Base-by-base conservation (phyloP, 1,140 invertebrate genomes). In the Campoletis sonorensis region DNA sequence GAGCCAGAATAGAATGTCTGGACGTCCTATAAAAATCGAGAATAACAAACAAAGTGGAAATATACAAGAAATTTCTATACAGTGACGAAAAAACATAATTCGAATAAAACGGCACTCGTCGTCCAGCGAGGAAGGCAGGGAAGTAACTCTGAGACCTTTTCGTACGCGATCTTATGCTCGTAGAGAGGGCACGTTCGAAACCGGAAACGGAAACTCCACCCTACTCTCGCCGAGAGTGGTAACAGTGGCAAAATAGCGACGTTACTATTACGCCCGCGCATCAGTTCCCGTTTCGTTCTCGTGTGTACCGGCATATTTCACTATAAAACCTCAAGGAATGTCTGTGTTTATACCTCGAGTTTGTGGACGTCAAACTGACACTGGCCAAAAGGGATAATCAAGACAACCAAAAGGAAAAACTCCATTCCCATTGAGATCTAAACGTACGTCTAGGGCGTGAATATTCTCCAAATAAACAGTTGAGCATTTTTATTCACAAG, bases 171-270 rank as follows among this genome's bases (percentile, higher is more conserved):
- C 75, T 82, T 80, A 64, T 45, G 54, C 1, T 13, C 83, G 79
- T 83, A 86, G 84, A 77, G 71, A 83, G 85, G 61, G 83, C 89
- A 90, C 89, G 89, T 90, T 84, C 86, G 80, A 81, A 85, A 80
- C 89, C 88, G 89, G 89, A 90, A 90, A 90, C 89, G 89, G 89
- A 90, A 90, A 88, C 89, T 90, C 89, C 88, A 88, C 89, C 89
- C 88, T 88, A 84, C 82, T 68, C 79, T 67, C 30, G 23, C 79
- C 45, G 81, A 81, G 79, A 73, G 73, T 23, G 23, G 33, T 72
- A 54, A 81, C 75, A 73, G 73, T 16, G 23, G 33, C 72, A 54
- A 51, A 45, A 73, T 58, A 68, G 54, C 79, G 54, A 26, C 61
- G 73, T 54, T 58, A 79, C 70, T 80, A 81, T 77, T 68, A 58